Conservation (phyloP, 2,113 vertebrate species). For the Poecilia latipinna region DNA sequence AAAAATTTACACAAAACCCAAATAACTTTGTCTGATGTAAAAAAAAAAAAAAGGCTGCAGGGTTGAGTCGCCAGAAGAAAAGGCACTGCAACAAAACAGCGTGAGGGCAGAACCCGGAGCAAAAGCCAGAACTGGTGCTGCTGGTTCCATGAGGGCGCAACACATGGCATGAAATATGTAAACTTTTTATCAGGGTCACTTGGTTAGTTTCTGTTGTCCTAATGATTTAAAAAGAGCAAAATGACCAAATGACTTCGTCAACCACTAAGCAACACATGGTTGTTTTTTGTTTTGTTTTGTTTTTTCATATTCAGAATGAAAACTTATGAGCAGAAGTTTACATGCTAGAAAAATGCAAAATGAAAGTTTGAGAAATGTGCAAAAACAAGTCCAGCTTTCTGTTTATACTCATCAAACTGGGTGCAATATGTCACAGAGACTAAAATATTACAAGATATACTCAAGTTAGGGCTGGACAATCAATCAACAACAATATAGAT, state of each 20-base stretch:
- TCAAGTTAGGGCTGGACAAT: not conserved
- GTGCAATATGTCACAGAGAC: not conserved
- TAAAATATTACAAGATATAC: not conserved
- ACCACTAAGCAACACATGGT: not conserved
- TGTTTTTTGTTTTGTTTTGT: not conserved
- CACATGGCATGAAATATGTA: not conserved
- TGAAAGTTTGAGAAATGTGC: slow-evolving; percentile 20
- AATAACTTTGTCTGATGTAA: not conserved
- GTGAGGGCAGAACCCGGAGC: not conserved
- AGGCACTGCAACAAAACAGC: not conserved
- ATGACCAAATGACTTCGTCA: not conserved
- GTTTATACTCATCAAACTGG: not conserved
- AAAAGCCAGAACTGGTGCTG: not conserved
- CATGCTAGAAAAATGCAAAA: slow-evolving; percentile 7
- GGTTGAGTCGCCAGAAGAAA: not conserved
- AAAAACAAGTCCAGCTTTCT: slow-evolving; percentile 5
- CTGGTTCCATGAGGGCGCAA: not conserved
- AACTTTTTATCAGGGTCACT: not conserved
- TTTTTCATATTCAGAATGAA: not conserved
- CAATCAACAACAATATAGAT: too few relatives aligned
- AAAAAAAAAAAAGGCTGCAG: not conserved
- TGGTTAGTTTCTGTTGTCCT: not conserved
- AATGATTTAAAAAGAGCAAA: not conserved
- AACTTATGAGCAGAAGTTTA: not conserved
- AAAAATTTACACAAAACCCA: too few relatives aligned